Base-by-base conservation (phyloP, 1,140 invertebrate species). In the Homarus americanus region DNA sequence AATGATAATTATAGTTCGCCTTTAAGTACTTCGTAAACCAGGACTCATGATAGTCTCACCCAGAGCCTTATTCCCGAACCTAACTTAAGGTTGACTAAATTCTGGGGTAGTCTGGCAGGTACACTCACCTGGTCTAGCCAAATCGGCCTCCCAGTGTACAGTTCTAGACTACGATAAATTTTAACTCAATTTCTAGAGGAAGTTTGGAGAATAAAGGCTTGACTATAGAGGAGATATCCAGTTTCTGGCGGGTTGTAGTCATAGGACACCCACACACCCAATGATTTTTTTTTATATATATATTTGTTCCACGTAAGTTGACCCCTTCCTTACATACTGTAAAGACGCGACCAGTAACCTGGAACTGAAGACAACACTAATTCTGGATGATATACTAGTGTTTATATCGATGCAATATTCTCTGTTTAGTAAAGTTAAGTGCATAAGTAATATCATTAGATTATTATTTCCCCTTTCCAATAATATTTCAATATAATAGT, bases 361-460 rank as follows among this genome's bases (percentile, higher is more conserved):
- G 53, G 53, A 58, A 58, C 9, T 58, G 53, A 58, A 58, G 2
- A 58, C 12, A 58, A 9, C 2, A 79, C 40, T 79, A 28, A 49
- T n/a, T n/a, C 40, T 49, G 76, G 28, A 38, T 79, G 40, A 79
- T 49, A 44, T 79, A n/a, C 76, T n/a, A 20, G 75, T 76, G 75
- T 76, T 76, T 76, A 76, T 76, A 76, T 40, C 75, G 41, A 76
- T 76, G 75, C 75, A 76, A 76, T 40, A 76, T 38, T 40, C 75
- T 76, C 34, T 76, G 75, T 76, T 76, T 28, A 76, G 75, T 76
- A 76, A 76, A 76, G 34, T 76, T 36, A 76, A 76, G 36, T 76
- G 36, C 75, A 40, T 76, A 76, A 76, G 34, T 76, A 76, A 76
- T 76, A 76, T 76, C 0, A 38, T 32, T 76, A 40, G 75, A 38